These are phyloP conservation scores for Bombyx huttoni DNA, from an alignment of 2,888 invertebrate genomes.

Conservation along the genomic window DNA sequence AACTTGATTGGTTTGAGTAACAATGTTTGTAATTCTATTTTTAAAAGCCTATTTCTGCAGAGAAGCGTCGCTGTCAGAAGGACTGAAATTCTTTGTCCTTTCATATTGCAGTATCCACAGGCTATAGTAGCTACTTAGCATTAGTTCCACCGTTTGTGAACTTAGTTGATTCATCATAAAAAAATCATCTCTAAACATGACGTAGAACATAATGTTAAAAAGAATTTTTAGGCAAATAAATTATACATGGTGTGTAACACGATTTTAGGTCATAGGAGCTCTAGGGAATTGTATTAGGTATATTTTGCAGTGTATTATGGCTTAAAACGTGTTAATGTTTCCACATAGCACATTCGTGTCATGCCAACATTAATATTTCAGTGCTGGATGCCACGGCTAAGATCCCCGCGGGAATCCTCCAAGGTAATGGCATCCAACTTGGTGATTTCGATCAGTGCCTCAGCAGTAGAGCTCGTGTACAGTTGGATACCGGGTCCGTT, in stretches of 20 bases:
- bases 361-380: slow-evolving; percentile 36
- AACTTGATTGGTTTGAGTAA: too few relatives aligned
- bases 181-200: too few relatives aligned
- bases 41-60: too few relatives aligned
- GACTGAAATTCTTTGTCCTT: too few relatives aligned
- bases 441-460: slow-evolving; percentile 81
- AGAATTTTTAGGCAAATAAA: too few relatives aligned
- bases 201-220: too few relatives aligned
- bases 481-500: slow-evolving; percentile 69
- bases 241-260: background rate
- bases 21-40: too few relatives aligned
- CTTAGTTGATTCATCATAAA: too few relatives aligned
- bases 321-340: slow-evolving; percentile 5
- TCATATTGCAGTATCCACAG: too few relatives aligned
- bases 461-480: slow-evolving; percentile 72
- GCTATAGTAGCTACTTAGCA: too few relatives aligned
- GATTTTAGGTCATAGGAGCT: background rate
- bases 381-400: slow-evolving; percentile 83
- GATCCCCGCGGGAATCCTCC: slow-evolving; percentile 77
- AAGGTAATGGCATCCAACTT: slow-evolving; percentile 79
- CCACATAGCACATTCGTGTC: slow-evolving; percentile 5
- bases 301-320: background rate
- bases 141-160: too few relatives aligned
- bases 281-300: background rate
- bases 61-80: too few relatives aligned